Percentiles rank a stretch among this genome's conserved stretches.
These are phyloP conservation scores for Drosophila rhopaloa DNA, from an alignment of 1,140 invertebrate species.

Conservation along the genomic window DNA sequence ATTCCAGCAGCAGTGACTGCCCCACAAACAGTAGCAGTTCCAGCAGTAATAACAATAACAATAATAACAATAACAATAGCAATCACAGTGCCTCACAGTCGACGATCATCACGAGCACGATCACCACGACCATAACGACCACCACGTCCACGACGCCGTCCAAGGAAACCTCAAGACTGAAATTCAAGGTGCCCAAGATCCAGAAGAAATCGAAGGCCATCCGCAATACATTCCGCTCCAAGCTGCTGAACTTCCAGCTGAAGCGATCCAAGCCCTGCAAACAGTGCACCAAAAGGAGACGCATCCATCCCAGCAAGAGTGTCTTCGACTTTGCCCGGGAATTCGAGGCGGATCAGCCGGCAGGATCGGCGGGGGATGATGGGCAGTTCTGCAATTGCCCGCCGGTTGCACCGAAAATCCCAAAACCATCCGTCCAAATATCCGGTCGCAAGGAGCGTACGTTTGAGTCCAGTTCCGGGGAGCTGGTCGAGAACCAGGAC, in stretches of 20 bases:
- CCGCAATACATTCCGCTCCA: constrained; percentile 80
- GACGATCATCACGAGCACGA: constrained; percentile 61
- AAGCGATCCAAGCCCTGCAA: constrained; percentile 73
- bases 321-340: constrained; percentile 77
- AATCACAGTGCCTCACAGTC: constrained; percentile 51
- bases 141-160: constrained; percentile 66
- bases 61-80: constrained; percentile 46
- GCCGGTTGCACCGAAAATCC: constrained; percentile 8
- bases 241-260: constrained; percentile 75
- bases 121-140: constrained; percentile 52
- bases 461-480: constrained; percentile 55
- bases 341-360: constrained; percentile 40
- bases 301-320: constrained; percentile 81
- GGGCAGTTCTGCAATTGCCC: constrained; percentile 73
- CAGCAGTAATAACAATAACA: constrained; percentile 39
- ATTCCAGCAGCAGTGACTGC: constrained; percentile 40
- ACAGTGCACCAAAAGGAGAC: constrained; percentile 74
- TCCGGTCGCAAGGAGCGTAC: constrained; percentile 27
- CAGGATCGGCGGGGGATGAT: constrained; percentile 25
- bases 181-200: constrained; percentile 84
- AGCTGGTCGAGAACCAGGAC: constrained; percentile 46
- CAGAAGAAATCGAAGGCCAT: constrained; percentile 83
- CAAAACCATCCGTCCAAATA: constrained; percentile 41
- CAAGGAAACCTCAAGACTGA: constrained; percentile 80
- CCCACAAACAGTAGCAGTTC: constrained; percentile 34